Conservation (phyloP, 2,113 vertebrate genomes). For the Ailurus styani region DNA sequence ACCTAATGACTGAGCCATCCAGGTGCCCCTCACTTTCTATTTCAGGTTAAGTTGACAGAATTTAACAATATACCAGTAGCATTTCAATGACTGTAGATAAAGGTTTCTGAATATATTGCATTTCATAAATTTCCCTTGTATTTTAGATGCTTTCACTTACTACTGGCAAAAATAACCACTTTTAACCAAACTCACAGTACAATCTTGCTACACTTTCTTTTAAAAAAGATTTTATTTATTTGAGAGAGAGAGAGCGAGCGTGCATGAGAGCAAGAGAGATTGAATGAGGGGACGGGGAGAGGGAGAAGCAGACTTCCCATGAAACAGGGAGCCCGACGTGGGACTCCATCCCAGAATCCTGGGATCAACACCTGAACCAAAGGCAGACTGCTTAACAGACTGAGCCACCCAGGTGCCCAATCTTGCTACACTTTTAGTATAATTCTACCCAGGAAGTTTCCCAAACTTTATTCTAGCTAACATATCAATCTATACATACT, state of each 20-base stretch:
- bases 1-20: no score
- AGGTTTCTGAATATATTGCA: neutral
- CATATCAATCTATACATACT: neutral
- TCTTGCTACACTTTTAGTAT: neutral
- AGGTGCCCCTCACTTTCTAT: conserved; percentile 23
- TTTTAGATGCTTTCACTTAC: neutral
- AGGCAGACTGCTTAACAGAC: no score
- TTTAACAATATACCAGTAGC: neutral
- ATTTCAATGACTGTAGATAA: conserved; percentile 19
- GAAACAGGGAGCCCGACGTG: no score
- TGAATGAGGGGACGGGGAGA: no score
- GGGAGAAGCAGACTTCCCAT: no score
- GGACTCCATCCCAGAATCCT: no score
- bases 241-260: no score
- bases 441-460: neutral
- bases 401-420: neutral
- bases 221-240: no score
- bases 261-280: no score
- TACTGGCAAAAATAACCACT: conserved; percentile 4
- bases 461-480: neutral
- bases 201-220: neutral
- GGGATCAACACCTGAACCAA: no score
- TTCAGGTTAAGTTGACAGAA: conserved; percentile 21
- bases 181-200: neutral
- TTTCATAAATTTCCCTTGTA: conserved; percentile 24